These are phyloP conservation scores for Coreoperca whiteheadi DNA, from an alignment of 2,113 vertebrate species.

Conservation along the genomic window DNA sequence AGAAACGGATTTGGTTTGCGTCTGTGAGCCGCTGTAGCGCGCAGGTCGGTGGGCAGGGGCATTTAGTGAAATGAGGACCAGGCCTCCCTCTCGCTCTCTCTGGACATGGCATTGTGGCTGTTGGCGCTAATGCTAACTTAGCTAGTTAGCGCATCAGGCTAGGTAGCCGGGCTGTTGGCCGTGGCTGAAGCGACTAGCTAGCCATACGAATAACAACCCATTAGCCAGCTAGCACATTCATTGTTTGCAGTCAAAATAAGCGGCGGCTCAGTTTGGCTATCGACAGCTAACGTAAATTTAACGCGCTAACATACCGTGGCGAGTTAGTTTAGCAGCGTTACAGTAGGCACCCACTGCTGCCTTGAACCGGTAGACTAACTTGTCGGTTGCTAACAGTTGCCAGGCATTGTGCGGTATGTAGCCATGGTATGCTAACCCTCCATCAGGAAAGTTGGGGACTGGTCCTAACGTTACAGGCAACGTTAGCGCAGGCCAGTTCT, in stretches of 20 bases:
- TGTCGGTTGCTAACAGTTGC: slow-evolving; percentile 33
- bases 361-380: slow-evolving; percentile 29
- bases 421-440: slow-evolving; percentile 54
- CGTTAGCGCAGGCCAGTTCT: slow-evolving; percentile 1
- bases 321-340: slow-evolving; percentile 8
- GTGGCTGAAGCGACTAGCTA: slow-evolving; percentile 26
- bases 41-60: background rate
- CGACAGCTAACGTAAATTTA: background rate
- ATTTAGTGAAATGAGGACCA: slow-evolving; percentile 13
- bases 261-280: background rate
- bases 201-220: background rate
- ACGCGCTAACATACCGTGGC: slow-evolving; percentile 42
- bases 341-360: slow-evolving; percentile 13
- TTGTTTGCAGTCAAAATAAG: background rate
- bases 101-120: slow-evolving; percentile 57
- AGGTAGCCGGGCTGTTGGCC: slow-evolving; percentile 35
- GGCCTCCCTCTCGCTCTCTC: slow-evolving; percentile 30
- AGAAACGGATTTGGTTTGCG: background rate
- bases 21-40: background rate
- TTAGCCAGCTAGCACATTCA: slow-evolving; percentile 27
- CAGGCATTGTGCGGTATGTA: slow-evolving; percentile 71
- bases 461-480: slow-evolving; percentile 16
- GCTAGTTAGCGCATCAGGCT: slow-evolving; percentile 66
- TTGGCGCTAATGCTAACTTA: slow-evolving; percentile 61
- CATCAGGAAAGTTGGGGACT: slow-evolving; percentile 36